Base-by-base conservation (phyloP, 2,888 invertebrate genomes). In the Pocota personata region DNA sequence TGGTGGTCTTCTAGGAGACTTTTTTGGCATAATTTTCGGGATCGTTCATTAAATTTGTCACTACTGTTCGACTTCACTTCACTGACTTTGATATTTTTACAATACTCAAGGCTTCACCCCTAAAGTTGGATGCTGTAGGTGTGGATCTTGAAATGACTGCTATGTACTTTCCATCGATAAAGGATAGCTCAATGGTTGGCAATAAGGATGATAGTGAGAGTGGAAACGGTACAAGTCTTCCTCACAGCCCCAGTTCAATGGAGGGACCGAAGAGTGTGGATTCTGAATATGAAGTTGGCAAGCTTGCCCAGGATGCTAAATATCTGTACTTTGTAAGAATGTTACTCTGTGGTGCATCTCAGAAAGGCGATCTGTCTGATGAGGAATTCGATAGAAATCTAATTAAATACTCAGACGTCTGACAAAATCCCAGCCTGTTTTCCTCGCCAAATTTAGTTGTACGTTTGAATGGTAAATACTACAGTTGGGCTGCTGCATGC, bases 201-300 rank as follows among this genome's bases (percentile, higher is more conserved):
- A 88, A 96, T 84, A 98, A 98, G 89, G 97, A 97, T 92, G 99
- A 99, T 93, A 96, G 96, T 88, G 98, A 99, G 93, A 98, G 98
- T 83, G 99, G 99, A 87, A 98, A 98, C 92, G 99, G 99, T 48
- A 97, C 98, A 43, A 98, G 98, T 66, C 93, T 99, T 89, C 97
- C 98, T 7, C 98, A 98, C 91, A 98, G 98, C 60, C 97, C 97
- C 16, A 96, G 97, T 89, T 97, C 97, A 86, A 95, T 97, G 78
- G 97, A 97, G 89, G 97, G 97, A 21, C 94, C 94, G 12, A 95
- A 95, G 89, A 95, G 95, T n/a, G 91, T 97, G 21, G 97, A 97
- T 92, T 97, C 96, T 6, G 97, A 97, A 91, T 97, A 96, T 90
- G 97, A 97, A 86, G 97, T 97, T 89, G 93, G 94, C 50, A 95